These are phyloP conservation scores for Empis livida DNA, from an alignment of 2,888 invertebrate species.

Conservation along the genomic window DNA sequence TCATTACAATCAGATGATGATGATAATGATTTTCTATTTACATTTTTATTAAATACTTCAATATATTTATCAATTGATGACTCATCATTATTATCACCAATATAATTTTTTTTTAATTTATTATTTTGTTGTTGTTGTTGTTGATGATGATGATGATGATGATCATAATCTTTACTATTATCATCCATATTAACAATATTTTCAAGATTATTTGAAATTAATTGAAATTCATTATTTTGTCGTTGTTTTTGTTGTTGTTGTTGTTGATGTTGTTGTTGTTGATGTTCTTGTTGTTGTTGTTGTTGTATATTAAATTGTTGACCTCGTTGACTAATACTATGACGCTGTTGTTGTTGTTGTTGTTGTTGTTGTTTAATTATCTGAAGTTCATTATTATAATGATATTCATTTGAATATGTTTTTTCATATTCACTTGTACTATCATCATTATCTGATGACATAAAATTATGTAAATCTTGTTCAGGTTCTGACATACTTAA, in stretches of 20 bases:
- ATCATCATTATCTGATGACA: conserved; percentile 29
- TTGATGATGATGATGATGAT: background rate
- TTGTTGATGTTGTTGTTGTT: background rate
- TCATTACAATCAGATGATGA: background rate
- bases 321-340: background rate
- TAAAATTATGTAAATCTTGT: conserved; percentile 42
- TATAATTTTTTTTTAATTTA: background rate
- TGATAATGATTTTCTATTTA: background rate
- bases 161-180: conserved; percentile 7
- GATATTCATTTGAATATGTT: conserved; percentile 39
- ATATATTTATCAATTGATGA: conserved; percentile 6
- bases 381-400: conserved; percentile 3
- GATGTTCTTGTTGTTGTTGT: conserved; percentile 5
- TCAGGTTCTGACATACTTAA: conserved; percentile 60
- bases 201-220: background rate
- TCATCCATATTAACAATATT: conserved; percentile 2
- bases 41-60: conserved; percentile 6
- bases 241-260: conserved; percentile 10
- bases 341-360: conserved; percentile 1
- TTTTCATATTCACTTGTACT: conserved; percentile 18
- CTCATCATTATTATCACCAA: conserved; percentile 3
- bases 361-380: conserved; percentile 33
- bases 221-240: background rate
- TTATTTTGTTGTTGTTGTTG: background rate
- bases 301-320: conserved; percentile 1